phyloP scores from a whole-genome alignment of 2,888 invertebrate species.

The Elysia crispata region DNA sequence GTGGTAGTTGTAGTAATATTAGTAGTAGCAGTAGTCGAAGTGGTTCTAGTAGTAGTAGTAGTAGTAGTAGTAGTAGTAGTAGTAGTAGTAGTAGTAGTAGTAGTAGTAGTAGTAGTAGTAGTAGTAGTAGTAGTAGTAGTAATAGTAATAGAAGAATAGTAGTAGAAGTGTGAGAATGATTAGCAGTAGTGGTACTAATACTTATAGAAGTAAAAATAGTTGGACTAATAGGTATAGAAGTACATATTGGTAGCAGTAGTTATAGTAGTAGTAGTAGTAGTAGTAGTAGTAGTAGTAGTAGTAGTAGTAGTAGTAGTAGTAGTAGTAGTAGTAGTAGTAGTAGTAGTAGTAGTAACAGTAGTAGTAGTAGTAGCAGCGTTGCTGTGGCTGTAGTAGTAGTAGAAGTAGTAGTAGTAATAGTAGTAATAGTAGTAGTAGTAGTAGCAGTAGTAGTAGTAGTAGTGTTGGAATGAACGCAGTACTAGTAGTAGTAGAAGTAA shows the following conservation, averaged over 20 bases:
- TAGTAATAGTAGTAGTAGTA: slow-evolving; percentile 5
- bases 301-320: slow-evolving; percentile 43
- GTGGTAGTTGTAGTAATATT: no score
- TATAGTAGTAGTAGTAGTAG: slow-evolving; percentile 33
- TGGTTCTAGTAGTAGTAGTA: no score
- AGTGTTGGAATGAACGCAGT: no score
- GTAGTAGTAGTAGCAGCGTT: slow-evolving; percentile 26
- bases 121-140: no score
- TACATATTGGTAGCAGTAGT: slow-evolving; percentile 4
- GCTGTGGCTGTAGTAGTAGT: not conserved
- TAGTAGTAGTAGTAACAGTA: slow-evolving; percentile 38
- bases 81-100: no score
- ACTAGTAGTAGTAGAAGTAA: no score
- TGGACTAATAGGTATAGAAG: slow-evolving; percentile 28
- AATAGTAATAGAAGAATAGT: slow-evolving; percentile 25
- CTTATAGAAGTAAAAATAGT: slow-evolving; percentile 36
- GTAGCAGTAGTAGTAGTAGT: no score
- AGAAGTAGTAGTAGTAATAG: slow-evolving; percentile 1
- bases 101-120: no score
- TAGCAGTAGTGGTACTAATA: slow-evolving; percentile 39
- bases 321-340: slow-evolving; percentile 41
- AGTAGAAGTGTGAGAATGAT: no score
- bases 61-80: no score
- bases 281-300: slow-evolving; percentile 33
- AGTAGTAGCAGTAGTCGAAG: no score